Base-by-base conservation (phyloP, 2,113 vertebrate genomes). In the Microcebus lehilahytsara region DNA sequence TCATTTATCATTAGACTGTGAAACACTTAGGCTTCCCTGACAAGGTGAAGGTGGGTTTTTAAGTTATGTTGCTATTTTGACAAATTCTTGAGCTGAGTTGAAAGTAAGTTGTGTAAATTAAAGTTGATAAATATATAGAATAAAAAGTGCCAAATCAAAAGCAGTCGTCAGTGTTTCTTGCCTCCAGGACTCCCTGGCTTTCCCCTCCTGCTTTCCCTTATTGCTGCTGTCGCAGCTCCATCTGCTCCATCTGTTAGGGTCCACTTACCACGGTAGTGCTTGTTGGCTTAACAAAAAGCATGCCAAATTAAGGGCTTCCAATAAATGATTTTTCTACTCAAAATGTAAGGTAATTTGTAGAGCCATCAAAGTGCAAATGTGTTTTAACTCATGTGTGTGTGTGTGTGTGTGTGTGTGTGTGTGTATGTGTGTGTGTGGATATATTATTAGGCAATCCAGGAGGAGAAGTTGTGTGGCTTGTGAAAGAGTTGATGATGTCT, bases 221-320 rank as follows among this genome's bases (percentile, higher is more conserved):
- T 85, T 94, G 91, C 93, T 94, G 94, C 91, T 96, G 90, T 96
- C 27, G 25, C 53, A 91, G 88, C 74, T 96, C 98, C 98, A 98
- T 98, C 98, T 98, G 98, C 85, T 98, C 97, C 96, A 95, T 97
- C 97, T 98, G 94, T 75, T 96, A 83, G 96, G 9, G 22, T 93
- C 96, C 96, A 80, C 95, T 97, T 98, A 98, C 94, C 25, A 58
- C 60, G 67, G 53, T 7, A 58, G 32, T 12, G 30, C 58, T 75
- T 80, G 71, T 93, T 77, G 93, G 7, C 42, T 95, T 75, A 66
- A 72, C 89, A 49, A 97, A 95, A 96, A 92, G 88, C 91, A 67
- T 94, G 85, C 84, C 97, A 95, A 60, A 80, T 4, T 37, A 58
- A 84, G 51, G 34, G 2, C 67, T 96, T 80, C 46, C 89, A 67